Evolutionary conservation across 2,797 vertebrate species (phyloP).

Genomic region (Chelidonichthys spinosus): DNA sequence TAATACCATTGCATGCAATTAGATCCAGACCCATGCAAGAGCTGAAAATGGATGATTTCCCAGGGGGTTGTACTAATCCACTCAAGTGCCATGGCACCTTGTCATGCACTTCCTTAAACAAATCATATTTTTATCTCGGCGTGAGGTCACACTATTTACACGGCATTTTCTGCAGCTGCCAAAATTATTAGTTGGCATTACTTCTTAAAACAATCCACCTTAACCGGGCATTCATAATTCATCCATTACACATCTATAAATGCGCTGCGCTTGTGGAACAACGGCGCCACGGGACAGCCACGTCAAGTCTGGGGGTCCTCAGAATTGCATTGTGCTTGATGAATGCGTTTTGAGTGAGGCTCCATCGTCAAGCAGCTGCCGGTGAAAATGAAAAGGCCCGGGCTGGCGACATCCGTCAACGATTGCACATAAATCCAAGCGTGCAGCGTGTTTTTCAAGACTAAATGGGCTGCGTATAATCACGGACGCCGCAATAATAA

Average conservation of each 20-base stretch:
- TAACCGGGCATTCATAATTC: constrained; percentile 49
- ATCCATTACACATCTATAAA: constrained; percentile 53
- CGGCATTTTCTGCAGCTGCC: constrained; percentile 53
- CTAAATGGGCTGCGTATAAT: constrained; percentile 55
- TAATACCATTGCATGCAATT: constrained; percentile 70
- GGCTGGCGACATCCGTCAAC: constrained; percentile 45
- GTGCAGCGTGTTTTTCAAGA: constrained; percentile 17
- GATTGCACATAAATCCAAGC: constrained; percentile 34
- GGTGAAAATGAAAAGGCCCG: constrained; percentile 52
- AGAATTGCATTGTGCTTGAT: constrained; percentile 48
- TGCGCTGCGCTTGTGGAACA: constrained; percentile 34
- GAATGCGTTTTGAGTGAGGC: constrained; percentile 46
- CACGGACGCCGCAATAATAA: constrained; percentile 26
- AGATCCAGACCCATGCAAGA: constrained; percentile 73
- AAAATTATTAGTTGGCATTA: constrained; percentile 55
- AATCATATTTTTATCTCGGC: constrained; percentile 76
- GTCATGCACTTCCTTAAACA: constrained; percentile 79
- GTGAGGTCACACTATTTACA: constrained; percentile 74
- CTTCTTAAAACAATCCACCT: constrained; percentile 59
- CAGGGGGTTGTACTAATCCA: constrained; percentile 76
- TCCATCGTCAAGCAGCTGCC: constrained; percentile 55
- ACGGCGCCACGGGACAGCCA: constrained; percentile 32
- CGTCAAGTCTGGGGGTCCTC: constrained; percentile 37
- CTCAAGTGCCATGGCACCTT: constrained; percentile 78
- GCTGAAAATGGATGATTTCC: constrained; percentile 81